A percentile compares a stretch with the other conserved stretches of the same genome.
phyloP scores from a whole-genome alignment of 2,888 invertebrate genomes.

The Sarcophaga variegata region DNA sequence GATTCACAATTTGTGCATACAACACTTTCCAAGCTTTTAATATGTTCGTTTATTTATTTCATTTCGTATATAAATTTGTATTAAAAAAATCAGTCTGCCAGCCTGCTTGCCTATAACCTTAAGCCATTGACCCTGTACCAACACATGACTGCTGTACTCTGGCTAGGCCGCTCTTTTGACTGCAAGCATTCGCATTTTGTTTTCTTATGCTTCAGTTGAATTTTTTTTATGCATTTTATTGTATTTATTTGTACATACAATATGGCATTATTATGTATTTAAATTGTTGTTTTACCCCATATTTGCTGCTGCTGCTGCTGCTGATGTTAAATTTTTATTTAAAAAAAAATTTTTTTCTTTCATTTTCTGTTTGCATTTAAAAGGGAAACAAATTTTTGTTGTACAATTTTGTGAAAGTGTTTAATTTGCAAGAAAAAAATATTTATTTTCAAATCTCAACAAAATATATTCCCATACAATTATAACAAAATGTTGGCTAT shows the following conservation, averaged over 20 bases:
- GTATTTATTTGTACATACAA: neutral
- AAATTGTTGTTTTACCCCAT: constrained; percentile 26
- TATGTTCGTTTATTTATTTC: no score
- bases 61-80: no score
- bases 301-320: no score
- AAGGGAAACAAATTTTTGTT: neutral
- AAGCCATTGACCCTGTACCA: no score
- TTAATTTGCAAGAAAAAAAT: constrained; percentile 47
- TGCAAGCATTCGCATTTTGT: no score
- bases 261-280: constrained; percentile 10
- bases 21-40: no score
- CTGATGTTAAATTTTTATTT: neutral
- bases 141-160: no score
- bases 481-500: neutral
- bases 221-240: constrained; percentile 9
- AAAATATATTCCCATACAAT: constrained; percentile 16
- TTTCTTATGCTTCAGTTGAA: no score
- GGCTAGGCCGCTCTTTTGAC: no score
- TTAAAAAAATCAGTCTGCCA: no score
- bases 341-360: neutral
- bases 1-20: no score
- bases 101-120: no score
- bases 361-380: neutral
- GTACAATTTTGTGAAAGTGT: constrained; percentile 50
- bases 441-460: constrained; percentile 6